phyloP scores from a whole-genome alignment of 1,140 invertebrate genomes.

The Pseudachorutes palmiensis region DNA sequence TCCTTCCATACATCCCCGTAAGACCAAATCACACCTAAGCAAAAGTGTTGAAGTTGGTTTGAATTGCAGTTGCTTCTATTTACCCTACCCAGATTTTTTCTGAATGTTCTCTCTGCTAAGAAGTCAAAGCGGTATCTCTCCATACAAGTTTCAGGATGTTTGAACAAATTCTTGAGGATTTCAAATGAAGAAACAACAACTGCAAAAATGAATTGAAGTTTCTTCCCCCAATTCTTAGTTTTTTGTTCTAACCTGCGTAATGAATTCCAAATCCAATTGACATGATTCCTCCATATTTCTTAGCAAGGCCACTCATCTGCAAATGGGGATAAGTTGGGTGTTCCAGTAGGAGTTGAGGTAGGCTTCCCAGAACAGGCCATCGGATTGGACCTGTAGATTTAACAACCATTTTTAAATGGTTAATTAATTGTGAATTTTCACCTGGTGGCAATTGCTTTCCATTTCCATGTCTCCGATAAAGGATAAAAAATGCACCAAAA shows the following conservation, averaged over 20 bases:
- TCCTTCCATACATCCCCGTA: slow-evolving; percentile 16
- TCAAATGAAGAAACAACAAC: background rate
- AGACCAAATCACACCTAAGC: slow-evolving; percentile 21
- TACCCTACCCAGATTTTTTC: background rate
- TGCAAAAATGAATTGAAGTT: background rate
- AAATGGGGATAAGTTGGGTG: background rate
- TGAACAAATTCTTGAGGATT: background rate
- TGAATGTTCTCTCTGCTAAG: background rate
- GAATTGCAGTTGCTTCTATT: background rate
- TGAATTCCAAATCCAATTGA: background rate
- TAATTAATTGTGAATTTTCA: too few relatives aligned
- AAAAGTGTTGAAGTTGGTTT: background rate
- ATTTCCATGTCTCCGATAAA: too few relatives aligned
- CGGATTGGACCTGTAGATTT: background rate
- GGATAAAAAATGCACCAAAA: too few relatives aligned
- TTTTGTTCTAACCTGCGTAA: background rate
- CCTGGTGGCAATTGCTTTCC: too few relatives aligned
- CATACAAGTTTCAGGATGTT: background rate
- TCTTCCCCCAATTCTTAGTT: background rate
- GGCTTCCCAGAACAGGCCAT: slow-evolving; percentile 1
- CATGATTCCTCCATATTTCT: background rate
- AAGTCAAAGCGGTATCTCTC: background rate
- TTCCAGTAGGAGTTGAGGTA: background rate
- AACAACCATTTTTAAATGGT: too few relatives aligned
- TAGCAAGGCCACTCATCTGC: background rate